Conservation (phyloP, 2,888 invertebrate species). For the Leptura quadrifasciata region DNA sequence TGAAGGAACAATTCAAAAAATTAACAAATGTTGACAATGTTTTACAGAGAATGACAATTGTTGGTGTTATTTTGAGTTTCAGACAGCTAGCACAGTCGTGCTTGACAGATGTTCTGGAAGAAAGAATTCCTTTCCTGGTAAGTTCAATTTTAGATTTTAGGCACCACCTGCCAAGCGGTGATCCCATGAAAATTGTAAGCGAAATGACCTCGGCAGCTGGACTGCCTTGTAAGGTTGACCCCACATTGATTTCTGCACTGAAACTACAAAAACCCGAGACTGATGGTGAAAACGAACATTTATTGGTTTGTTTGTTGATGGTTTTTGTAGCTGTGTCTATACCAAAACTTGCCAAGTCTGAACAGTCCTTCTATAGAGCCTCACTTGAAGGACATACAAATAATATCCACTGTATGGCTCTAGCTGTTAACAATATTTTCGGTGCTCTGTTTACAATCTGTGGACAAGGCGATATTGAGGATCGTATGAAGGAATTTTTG, state of each 20-base stretch:
- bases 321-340: constrained; percentile 99
- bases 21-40: constrained; percentile 96
- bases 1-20: constrained; percentile 96
- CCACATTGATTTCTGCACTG: constrained; percentile 92
- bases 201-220: constrained; percentile 99
- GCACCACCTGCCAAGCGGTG: constrained; percentile 92
- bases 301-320: constrained; percentile 95
- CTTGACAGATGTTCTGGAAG: constrained; percentile 92
- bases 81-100: constrained; percentile 95
- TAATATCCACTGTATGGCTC: constrained; percentile 98
- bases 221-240: constrained; percentile 94
- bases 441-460: constrained; percentile 97
- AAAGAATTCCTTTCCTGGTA: constrained; percentile 95
- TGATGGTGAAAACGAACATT: constrained; percentile 89
- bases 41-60: constrained; percentile 96
- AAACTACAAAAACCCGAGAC: constrained; percentile 91
- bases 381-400: constrained; percentile 96
- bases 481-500: constrained; percentile 96
- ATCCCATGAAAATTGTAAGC: constrained; percentile 92
- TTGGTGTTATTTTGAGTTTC: constrained; percentile 98
- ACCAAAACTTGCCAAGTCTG: constrained; percentile 93
- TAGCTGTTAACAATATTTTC: constrained; percentile 96
- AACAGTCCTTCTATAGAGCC: constrained; percentile 91
- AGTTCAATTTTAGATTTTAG: constrained; percentile 96
- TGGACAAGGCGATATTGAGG: constrained; percentile 96